Evolutionary conservation across 2,888 invertebrate species (phyloP), one percentile per base, ranked within the genome.

Genomic region (Platycheirus rosarum): DNA sequence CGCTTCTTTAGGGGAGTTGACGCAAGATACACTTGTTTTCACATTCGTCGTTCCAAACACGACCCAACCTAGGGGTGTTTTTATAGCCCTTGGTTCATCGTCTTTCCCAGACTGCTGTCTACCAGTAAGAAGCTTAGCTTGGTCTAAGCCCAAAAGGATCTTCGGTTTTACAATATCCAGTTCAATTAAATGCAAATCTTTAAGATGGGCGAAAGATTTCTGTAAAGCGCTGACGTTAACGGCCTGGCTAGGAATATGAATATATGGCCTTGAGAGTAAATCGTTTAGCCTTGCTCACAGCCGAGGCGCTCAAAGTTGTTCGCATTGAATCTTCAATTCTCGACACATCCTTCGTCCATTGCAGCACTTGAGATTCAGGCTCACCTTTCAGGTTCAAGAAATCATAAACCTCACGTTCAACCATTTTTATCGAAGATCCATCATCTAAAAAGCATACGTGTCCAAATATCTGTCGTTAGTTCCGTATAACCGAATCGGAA

Each of bases 371-470:
- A 8, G 29, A 14, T 35, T 57, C 55, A 11, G 46, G 44, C n/a
- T n/a, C n/a, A n/a, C n/a, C n/a, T n/a, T n/a, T n/a, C n/a, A n/a
- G n/a, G n/a, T n/a, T n/a, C n/a, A n/a, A n/a, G n/a, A n/a, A n/a
- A 40, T 60, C 49, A 53, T 26, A 70, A 23, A 60, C 42, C 5
- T 70, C 49, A 5, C 46, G 20, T 44, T 69, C 46, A 16, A 66
- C 16, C 57, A 69, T 69, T 9, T 46, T 57, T 13, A 69, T 37
- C 16, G 55, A 35, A 8, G 69, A 69, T 48, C 57, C 57, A 11
- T 69, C 69, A 40, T 57, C 57, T n/a, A 49, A 40, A n/a, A 69
- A 53, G 4, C n/a, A n/a, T n/a, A n/a, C n/a, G n/a, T n/a, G n/a
- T n/a, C n/a, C n/a, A n/a, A n/a, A n/a, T n/a, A n/a, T n/a, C n/a